Conservation (phyloP, 2,888 invertebrate species). For the Sipha maydis region DNA sequence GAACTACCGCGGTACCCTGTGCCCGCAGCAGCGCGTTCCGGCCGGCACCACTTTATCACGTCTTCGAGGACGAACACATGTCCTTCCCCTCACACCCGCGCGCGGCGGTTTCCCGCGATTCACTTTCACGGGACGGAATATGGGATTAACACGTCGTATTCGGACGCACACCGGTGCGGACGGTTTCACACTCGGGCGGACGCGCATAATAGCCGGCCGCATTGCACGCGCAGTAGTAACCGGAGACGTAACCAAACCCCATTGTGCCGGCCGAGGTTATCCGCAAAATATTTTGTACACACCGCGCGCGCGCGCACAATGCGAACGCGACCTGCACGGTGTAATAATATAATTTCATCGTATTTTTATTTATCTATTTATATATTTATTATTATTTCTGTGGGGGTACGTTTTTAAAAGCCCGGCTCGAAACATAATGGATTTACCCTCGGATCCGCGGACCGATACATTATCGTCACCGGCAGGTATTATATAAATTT, state of each 20-base stretch:
- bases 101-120: background rate
- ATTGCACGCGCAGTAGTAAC: slow-evolving; percentile 32
- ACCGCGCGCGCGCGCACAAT: background rate
- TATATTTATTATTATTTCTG: background rate
- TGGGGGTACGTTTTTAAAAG: slow-evolving; percentile 36
- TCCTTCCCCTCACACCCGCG: background rate
- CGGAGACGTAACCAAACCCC: slow-evolving; percentile 58
- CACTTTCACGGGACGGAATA: slow-evolving; percentile 16
- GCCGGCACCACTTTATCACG: slow-evolving; percentile 20
- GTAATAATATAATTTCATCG: slow-evolving; percentile 44
- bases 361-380: slow-evolving; percentile 50
- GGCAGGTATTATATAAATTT: background rate
- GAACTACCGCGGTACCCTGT: background rate
- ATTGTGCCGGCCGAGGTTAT: slow-evolving; percentile 51
- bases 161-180: slow-evolving; percentile 44
- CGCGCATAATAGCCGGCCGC: slow-evolving; percentile 34
- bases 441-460: slow-evolving; percentile 35
- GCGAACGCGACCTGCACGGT: background rate
- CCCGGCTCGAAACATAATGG: slow-evolving; percentile 40
- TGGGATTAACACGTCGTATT: slow-evolving; percentile 39
- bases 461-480: slow-evolving; percentile 23
- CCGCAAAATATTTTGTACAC: slow-evolving; percentile 58
- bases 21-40: background rate
- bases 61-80: slow-evolving; percentile 16
- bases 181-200: slow-evolving; percentile 54